These are phyloP conservation scores for Sarcophaga carnaria DNA, from an alignment of 2,888 invertebrate genomes.

Conservation along the genomic window DNA sequence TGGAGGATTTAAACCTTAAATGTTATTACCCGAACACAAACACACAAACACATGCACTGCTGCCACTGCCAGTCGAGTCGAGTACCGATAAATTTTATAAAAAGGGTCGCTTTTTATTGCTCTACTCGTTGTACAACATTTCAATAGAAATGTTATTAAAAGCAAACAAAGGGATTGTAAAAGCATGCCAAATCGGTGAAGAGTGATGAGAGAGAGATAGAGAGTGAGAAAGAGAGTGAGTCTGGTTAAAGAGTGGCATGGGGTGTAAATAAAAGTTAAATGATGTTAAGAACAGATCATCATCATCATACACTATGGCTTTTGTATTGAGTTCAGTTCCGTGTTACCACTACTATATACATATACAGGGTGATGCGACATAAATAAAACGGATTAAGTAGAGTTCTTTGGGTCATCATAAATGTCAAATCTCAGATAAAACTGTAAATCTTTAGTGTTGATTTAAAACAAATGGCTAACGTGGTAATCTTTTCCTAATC, in stretches of 20 bases:
- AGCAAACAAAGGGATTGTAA: conserved; percentile 26
- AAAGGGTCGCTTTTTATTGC: conserved; percentile 48
- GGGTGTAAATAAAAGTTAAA: conserved; percentile 67
- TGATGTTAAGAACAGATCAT: conserved; percentile 57
- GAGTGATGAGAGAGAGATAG: background rate
- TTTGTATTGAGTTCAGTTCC: conserved; percentile 34
- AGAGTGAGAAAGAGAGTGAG: background rate
- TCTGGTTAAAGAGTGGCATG: conserved; percentile 19
- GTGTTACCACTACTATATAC: background rate
- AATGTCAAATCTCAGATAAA: too few relatives aligned
- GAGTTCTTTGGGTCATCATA: too few relatives aligned
- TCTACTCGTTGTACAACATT: conserved; percentile 58
- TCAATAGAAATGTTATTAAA: conserved; percentile 52
- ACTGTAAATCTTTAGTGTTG: too few relatives aligned
- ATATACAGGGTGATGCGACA: background rate
- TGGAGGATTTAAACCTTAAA: conserved; percentile 64
- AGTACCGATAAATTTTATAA: conserved; percentile 26
- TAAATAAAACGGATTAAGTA: background rate
- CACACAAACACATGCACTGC: conserved; percentile 5
- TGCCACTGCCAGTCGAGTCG: background rate
- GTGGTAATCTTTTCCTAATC: too few relatives aligned
- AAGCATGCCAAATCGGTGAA: background rate
- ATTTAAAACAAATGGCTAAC: too few relatives aligned
- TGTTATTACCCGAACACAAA: conserved; percentile 53
- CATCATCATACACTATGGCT: conserved; percentile 27